These are phyloP conservation scores for Tauraco hartlaubi DNA, from an alignment of 2,797 vertebrate species.

Conservation along the genomic window DNA sequence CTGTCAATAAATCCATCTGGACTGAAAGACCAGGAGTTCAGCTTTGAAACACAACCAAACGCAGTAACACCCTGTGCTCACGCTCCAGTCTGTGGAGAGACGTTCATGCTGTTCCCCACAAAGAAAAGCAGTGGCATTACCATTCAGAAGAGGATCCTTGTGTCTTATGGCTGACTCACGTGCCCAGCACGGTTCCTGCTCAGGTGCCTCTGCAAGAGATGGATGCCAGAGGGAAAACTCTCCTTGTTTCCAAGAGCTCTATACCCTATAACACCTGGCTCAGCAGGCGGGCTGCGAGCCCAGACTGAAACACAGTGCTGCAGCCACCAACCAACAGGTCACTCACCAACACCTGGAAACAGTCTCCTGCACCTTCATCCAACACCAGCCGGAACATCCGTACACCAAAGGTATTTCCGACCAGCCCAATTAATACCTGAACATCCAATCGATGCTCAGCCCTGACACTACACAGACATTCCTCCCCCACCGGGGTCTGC, in stretches of 20 bases:
- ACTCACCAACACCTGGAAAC: not conserved
- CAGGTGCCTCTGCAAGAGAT: not conserved
- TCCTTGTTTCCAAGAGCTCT: not conserved
- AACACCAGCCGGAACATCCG: fast-evolving
- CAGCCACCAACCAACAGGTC: not conserved
- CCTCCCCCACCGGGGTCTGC: fast-evolving
- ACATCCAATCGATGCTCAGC: not conserved
- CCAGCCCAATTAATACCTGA: not conserved
- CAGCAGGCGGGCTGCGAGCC: not conserved
- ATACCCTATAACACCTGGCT: not conserved
- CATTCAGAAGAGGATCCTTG: not conserved
- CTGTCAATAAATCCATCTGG: not conserved
- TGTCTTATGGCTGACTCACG: not conserved
- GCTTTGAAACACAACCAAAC: not conserved
- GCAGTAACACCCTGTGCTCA: not conserved
- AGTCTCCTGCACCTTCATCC: not conserved
- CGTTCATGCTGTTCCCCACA: not conserved
- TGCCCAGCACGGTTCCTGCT: not conserved
- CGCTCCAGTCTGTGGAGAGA: not conserved
- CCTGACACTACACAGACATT: fast-evolving
- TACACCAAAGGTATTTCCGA: not conserved
- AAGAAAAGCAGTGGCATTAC: not conserved
- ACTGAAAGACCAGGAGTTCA: not conserved
- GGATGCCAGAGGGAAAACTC: not conserved
- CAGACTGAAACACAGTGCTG: not conserved